phyloP scores from a whole-genome alignment of 1,140 invertebrate genomes.

The Polyergus mexicanus region DNA sequence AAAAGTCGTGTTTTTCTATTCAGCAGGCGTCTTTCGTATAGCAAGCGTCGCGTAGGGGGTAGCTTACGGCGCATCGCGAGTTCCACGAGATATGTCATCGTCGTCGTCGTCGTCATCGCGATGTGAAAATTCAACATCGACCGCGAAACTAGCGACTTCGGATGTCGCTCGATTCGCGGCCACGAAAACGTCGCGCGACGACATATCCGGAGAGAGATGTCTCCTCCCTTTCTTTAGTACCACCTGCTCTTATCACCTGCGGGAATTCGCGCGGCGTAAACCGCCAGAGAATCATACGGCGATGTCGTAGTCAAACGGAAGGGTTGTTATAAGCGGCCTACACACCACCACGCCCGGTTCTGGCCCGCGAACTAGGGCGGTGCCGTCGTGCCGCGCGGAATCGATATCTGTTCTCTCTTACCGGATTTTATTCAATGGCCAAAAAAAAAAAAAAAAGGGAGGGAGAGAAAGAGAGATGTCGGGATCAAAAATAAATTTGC shows the following conservation, averaged over 20 bases:
- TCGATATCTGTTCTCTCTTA: slow-evolving; percentile 81
- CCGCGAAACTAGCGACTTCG: slow-evolving; percentile 31
- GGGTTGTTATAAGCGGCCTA: slow-evolving; percentile 74
- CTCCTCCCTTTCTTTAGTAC: not conserved
- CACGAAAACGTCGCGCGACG: slow-evolving; percentile 23
- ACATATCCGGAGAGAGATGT: slow-evolving; percentile 1
- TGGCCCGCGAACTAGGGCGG: slow-evolving; percentile 79
- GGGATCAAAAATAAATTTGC: slow-evolving; percentile 28
- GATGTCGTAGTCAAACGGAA: slow-evolving; percentile 69
- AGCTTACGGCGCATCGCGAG: slow-evolving; percentile 4
- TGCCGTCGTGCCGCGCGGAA: slow-evolving; percentile 74
- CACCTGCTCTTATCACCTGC: slow-evolving; percentile 17
- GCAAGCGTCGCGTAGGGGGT: not conserved
- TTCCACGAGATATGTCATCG: slow-evolving; percentile 32
- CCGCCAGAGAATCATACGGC: slow-evolving; percentile 68
- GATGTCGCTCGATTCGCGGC: not conserved
- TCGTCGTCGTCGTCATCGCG: not conserved
- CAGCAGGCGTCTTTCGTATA: not conserved
- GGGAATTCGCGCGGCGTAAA: slow-evolving; percentile 70
- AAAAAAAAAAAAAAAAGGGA: slow-evolving; percentile 43
- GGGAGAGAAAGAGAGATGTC: not conserved
- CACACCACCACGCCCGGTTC: slow-evolving; percentile 75
- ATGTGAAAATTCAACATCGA: slow-evolving; percentile 40
- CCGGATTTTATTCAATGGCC: slow-evolving; percentile 79
- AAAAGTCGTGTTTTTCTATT: not conserved